phyloP scores from a whole-genome alignment of 2,113 vertebrate genomes.

The Apaloderma vittatum region DNA sequence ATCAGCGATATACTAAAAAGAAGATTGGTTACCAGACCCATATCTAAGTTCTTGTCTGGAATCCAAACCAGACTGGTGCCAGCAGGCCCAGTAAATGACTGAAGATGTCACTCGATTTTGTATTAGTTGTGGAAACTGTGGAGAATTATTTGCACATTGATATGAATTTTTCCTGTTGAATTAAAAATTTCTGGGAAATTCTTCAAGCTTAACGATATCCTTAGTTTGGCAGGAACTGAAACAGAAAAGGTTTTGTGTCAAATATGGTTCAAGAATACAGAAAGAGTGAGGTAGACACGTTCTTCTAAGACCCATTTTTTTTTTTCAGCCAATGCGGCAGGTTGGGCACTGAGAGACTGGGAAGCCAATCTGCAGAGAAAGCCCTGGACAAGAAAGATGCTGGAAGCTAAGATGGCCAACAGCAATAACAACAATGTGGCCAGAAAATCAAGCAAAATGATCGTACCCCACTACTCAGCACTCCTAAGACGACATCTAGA shows the following conservation, averaged over 20 bases:
- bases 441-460: neutral
- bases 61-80: neutral
- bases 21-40: neutral
- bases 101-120: neutral
- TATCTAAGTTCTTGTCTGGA: neutral
- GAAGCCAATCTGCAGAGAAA: neutral
- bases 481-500: neutral
- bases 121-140: neutral
- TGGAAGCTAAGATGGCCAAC: neutral
- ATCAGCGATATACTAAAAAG: neutral
- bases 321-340: neutral
- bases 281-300: neutral
- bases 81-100: neutral
- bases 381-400: neutral
- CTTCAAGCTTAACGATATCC: neutral
- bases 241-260: neutral
- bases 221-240: neutral
- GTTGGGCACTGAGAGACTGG: neutral
- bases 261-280: neutral
- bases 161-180: neutral
- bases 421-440: rapidly evolving
- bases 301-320: neutral
- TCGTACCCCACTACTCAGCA: neutral
- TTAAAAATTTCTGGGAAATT: neutral
- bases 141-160: neutral